These are phyloP conservation scores for Blomia tropicalis DNA, from an alignment of 2,888 invertebrate species.

Conservation along the genomic window DNA sequence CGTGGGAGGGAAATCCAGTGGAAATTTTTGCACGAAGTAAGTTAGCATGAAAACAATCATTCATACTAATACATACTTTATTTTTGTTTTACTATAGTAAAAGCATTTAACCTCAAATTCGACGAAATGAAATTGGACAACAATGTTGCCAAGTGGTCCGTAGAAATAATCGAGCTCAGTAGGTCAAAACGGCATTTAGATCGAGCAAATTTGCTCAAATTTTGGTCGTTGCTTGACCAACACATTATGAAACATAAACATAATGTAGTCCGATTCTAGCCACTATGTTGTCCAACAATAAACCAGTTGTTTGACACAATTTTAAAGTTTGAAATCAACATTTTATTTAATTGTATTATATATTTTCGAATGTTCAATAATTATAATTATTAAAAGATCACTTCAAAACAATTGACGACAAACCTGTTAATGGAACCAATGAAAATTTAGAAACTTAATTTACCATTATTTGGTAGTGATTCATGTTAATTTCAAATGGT, in stretches of 20 bases:
- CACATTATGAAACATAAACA: slow-evolving; percentile 75
- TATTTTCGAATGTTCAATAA: too few species aligned
- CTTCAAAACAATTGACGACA: too few species aligned
- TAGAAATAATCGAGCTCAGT: slow-evolving; percentile 76
- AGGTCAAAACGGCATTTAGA: slow-evolving; percentile 89
- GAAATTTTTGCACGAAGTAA: slow-evolving; percentile 92
- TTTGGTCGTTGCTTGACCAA: slow-evolving; percentile 95
- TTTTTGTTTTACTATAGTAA: slow-evolving; percentile 46
- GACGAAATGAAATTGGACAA: slow-evolving; percentile 84
- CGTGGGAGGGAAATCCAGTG: slow-evolving; percentile 91
- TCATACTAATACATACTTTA: too few species aligned
- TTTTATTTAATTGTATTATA: too few species aligned
- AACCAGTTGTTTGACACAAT: too few species aligned
- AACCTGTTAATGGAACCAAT: too few species aligned
- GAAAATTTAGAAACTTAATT: too few species aligned
- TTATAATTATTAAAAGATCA: too few species aligned
- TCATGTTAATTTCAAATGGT: too few species aligned
- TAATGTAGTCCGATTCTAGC: slow-evolving; percentile 42
- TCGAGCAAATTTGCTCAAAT: slow-evolving; percentile 78
- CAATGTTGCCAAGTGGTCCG: slow-evolving; percentile 93
- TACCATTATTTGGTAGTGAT: too few species aligned
- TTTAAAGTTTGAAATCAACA: too few species aligned
- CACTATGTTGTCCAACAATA: too few species aligned
- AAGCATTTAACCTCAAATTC: slow-evolving; percentile 90
- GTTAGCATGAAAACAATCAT: slow-evolving; percentile 32